Conservation (phyloP, 2,888 invertebrate genomes). For the Pristionchus mayeri region DNA sequence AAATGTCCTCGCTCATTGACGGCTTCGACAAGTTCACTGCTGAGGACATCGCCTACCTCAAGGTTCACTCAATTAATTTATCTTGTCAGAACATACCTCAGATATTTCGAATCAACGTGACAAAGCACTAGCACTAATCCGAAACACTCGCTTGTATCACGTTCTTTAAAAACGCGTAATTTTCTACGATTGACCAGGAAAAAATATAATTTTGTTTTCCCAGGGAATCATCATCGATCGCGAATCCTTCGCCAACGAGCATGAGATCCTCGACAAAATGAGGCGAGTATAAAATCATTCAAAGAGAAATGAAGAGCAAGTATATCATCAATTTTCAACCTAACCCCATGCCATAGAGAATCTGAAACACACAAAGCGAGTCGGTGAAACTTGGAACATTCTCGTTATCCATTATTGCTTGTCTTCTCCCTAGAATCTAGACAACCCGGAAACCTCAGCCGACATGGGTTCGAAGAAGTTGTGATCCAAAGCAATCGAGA, state of each 20-base stretch:
- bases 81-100: not conserved
- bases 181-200: not conserved
- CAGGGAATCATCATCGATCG: not conserved
- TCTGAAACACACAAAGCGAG: too few species aligned
- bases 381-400: too few species aligned
- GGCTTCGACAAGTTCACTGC: conserved; percentile 4
- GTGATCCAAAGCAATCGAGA: too few species aligned
- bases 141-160: not conserved
- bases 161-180: not conserved
- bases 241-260: not conserved
- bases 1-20: not conserved
- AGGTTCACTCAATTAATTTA: not conserved
- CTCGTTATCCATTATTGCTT: too few species aligned
- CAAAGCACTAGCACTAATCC: not conserved
- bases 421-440: too few species aligned
- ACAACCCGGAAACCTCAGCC: too few species aligned
- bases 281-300: too few species aligned
- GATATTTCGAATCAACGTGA: not conserved
- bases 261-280: not conserved
- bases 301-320: too few species aligned
- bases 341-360: too few species aligned
- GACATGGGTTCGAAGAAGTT: too few species aligned
- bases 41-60: not conserved
- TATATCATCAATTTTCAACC: too few species aligned
- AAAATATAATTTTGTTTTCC: too few species aligned